phyloP scores from a whole-genome alignment of 2,888 invertebrate genomes.

The Drosophila koepferae region DNA sequence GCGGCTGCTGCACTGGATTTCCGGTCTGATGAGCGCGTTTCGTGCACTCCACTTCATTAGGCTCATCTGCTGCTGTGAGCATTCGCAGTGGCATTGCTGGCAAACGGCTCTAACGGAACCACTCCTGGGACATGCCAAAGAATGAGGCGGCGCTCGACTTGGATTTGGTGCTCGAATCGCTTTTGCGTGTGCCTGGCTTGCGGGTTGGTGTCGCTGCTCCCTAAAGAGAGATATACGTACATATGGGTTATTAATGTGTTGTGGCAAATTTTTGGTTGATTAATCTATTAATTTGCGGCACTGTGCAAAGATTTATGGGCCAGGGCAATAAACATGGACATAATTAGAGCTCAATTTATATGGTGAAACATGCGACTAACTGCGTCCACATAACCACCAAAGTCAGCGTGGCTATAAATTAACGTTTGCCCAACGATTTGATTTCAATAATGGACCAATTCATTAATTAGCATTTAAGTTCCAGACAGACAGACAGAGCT shows the following conservation, averaged over 20 bases:
- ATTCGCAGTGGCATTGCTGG: constrained; percentile 13
- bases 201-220: constrained; percentile 67
- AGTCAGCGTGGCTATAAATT: constrained; percentile 64
- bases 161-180: constrained; percentile 68
- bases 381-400: constrained; percentile 47
- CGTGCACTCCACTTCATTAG: constrained; percentile 57
- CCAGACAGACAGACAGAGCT: constrained; percentile 14
- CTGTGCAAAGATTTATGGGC: constrained; percentile 61
- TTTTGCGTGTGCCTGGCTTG: constrained; percentile 61
- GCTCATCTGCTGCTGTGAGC: constrained; percentile 35
- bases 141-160: constrained; percentile 92
- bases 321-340: constrained; percentile 41
- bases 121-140: constrained; percentile 93
- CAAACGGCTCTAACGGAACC: constrained; percentile 87
- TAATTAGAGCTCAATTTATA: constrained; percentile 69
- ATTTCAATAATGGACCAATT: constrained; percentile 76
- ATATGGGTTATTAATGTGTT: constrained; percentile 77
- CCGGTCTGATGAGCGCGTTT: constrained; percentile 36
- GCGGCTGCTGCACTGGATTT: constrained; percentile 26
- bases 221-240: constrained; percentile 22
- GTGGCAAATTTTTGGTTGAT: constrained; percentile 67
- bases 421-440: constrained; percentile 63
- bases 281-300: constrained; percentile 74
- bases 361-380: constrained; percentile 67
- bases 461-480: constrained; percentile 72